Base-by-base conservation (phyloP, 2,888 invertebrate species). In the Geotrupes spiniger region DNA sequence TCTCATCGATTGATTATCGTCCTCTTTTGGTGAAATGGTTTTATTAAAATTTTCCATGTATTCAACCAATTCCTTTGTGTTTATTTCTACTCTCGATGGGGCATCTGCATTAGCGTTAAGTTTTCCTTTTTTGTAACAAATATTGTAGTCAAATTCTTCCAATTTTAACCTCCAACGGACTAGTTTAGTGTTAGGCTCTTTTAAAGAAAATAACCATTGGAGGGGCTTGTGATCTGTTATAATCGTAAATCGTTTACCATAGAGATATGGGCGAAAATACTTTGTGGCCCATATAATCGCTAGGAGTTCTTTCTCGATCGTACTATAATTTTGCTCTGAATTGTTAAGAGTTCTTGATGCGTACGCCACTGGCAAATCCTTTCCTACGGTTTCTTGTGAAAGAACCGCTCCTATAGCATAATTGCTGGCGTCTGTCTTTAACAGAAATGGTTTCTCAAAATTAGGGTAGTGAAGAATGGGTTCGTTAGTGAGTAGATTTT, bases 401-500 rank as follows among this genome's bases (percentile, higher is more conserved):
- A n/a, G n/a, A n/a, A n/a, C n/a, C n/a, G n/a, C n/a, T n/a, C n/a
- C n/a, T n/a, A n/a, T n/a, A n/a, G n/a, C n/a, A n/a, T n/a, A n/a
- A n/a, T n/a, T n/a, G n/a, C n/a, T n/a, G n/a, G n/a, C n/a, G n/a
- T n/a, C n/a, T n/a, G n/a, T n/a, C n/a, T n/a, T n/a, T n/a, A n/a
- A n/a, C n/a, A n/a, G n/a, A 36, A 51, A 44, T n/a, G 44, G 17
- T 33, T 47, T 40, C 2, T 38, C 2, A 29, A 51, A 51, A 37
- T 51, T 45, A 1, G 48, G 48, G 14, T 52, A 52, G n/a, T 33
- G 17, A 9, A 25, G 37, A 14, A 52, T 45, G n/a, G 48, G 48
- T 8, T 43, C 36, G 14, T 48, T 52, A 2, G 17, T 49, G 10
- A 49, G 17, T 12, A 48, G 9, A 28, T 41, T 41, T 38, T 48